Conservation (phyloP, 2,888 invertebrate species). For the Ichneumon xanthorius region DNA sequence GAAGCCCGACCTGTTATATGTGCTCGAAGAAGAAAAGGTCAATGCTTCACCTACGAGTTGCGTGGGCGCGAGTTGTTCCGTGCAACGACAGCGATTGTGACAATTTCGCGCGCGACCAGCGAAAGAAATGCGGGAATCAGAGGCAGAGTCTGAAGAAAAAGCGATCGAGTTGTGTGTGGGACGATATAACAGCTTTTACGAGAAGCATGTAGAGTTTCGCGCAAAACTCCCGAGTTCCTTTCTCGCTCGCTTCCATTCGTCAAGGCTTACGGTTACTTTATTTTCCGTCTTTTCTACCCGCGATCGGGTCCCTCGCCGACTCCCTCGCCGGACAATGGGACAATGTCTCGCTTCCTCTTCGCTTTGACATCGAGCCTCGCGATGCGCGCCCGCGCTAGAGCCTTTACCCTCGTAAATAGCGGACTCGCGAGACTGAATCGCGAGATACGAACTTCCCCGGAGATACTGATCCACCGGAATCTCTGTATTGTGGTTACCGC, state of each 20-base stretch:
- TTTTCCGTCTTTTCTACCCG: constrained; percentile 5
- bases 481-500: background rate
- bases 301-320: background rate
- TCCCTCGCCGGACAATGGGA: constrained; percentile 35
- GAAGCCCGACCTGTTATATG: too few relatives aligned
- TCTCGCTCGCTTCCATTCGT: background rate
- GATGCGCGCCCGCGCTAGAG: background rate
- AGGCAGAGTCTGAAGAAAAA: background rate
- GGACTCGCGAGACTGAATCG: constrained; percentile 40
- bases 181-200: constrained; percentile 1
- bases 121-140: too few relatives aligned
- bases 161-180: constrained; percentile 1
- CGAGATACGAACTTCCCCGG: constrained; percentile 37
- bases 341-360: constrained; percentile 37
- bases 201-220: background rate
- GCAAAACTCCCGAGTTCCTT: background rate
- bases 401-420: constrained; percentile 52
- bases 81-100: too few relatives aligned
- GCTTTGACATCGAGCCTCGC: constrained; percentile 48
- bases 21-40: too few relatives aligned
- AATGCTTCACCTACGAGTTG: too few relatives aligned
- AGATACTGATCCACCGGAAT: constrained; percentile 31
- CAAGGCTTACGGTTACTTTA: background rate
- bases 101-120: too few relatives aligned
- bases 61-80: too few relatives aligned